Evolutionary conservation across 2,797 vertebrate species (phyloP), one percentile per base, ranked within the genome.

Genomic region (Setipinna tenuifilis): DNA sequence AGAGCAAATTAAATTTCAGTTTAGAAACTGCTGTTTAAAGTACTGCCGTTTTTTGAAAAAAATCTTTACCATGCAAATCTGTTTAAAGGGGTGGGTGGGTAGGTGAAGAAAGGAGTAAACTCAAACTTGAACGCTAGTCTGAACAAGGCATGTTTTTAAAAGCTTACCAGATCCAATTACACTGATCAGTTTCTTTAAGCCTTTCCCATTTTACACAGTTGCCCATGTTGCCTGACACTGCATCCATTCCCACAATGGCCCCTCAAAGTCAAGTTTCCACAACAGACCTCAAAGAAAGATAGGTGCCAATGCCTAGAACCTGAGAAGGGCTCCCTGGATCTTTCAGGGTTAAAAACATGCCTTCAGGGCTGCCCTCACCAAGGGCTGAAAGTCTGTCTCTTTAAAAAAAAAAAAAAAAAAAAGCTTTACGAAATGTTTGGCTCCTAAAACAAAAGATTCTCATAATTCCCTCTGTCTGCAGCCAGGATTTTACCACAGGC

Each of bases 381-480:
- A 54, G 50, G 50, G 3, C 14, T 9, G 7, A 62, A 25, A 62
- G 21, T n/a, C 23, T 23, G 61, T 25, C n/a, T 23, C n/a, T 17
- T 23, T 23, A 62, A 62, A 7, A 25, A 25, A 7, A 10, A 62
- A 23, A 62, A 10, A 62, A 19, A 44, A 6, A 71, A 16, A 16
- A 31, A 35, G 7, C 50, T 54, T 14, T 54, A 1, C 2, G 71
- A 78, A 78, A 19, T 7, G 71, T 78, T 31, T 78, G 19, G 71
- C 14, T 41, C 16, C 71, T 4, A 41, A 78, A 41, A 68, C 65
- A 41, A 78, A 78, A 78, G 31, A 44, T 31, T 68, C 31, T 31
- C 31, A 78, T 44, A 78, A 78, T 78, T 78, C 31, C 35, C 71
- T 78, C 71, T 78, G 71, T 78, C 71, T 41, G 31, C 35, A 78